Percentiles rank a stretch among this genome's conserved stretches.
phyloP scores from a whole-genome alignment of 2,113 vertebrate species.

The Mesembrinibis cayennensis region DNA sequence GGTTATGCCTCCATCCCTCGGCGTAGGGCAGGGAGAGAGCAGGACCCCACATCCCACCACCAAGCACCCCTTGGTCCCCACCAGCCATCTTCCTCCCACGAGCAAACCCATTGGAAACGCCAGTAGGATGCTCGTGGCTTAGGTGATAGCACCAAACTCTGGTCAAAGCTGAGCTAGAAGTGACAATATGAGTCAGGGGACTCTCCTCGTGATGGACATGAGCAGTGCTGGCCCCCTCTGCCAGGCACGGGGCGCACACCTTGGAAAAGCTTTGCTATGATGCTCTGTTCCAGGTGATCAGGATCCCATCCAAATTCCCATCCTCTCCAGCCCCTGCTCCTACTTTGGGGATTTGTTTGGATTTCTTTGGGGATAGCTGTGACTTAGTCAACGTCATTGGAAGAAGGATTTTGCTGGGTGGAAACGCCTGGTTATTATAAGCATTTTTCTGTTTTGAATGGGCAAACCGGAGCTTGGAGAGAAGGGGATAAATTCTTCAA shows the following conservation, averaged over 20 bases:
- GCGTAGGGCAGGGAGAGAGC: accelerated
- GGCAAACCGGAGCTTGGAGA: not conserved
- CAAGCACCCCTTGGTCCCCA: not conserved
- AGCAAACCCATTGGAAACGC: not conserved
- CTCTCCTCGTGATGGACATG: not conserved
- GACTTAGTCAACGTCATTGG: not conserved
- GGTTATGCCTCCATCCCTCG: not conserved
- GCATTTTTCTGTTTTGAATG: not conserved
- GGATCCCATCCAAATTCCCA: not conserved
- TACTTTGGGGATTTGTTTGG: not conserved
- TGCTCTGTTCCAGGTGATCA: not conserved
- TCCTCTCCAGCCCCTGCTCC: not conserved
- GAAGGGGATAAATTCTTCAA: constrained; percentile 9
- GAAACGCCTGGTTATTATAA: not conserved
- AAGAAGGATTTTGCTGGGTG: not conserved
- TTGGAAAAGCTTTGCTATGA: not conserved
- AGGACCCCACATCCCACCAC: accelerated
- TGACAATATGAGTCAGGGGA: not conserved
- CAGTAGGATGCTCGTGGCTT: not conserved
- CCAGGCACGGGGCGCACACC: accelerated
- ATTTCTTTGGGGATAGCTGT: not conserved
- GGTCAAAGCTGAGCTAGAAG: not conserved
- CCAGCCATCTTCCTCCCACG: not conserved
- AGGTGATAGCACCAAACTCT: not conserved
- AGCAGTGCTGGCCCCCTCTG: not conserved